These are phyloP conservation scores for Cryptus armator DNA, from an alignment of 2,888 invertebrate species.

Conservation along the genomic window DNA sequence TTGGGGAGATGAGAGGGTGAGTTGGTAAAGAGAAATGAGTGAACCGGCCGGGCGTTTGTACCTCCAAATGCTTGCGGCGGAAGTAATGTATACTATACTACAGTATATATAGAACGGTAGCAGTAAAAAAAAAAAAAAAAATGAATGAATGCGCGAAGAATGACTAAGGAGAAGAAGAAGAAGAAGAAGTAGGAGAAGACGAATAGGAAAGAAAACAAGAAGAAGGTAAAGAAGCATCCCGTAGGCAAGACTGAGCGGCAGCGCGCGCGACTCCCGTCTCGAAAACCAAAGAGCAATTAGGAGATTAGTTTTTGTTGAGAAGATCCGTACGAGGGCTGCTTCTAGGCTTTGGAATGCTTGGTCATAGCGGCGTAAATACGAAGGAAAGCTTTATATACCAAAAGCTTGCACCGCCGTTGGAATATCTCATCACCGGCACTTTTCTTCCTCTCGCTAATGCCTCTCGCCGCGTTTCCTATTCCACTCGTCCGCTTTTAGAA, in stretches of 20 bases:
- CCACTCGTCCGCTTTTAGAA: constrained; percentile 18
- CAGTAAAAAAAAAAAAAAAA: constrained; percentile 52
- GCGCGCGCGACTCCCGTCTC: constrained; percentile 11
- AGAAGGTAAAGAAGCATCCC: constrained; percentile 48
- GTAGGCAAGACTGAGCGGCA: constrained; percentile 17
- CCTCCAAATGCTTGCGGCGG: constrained; percentile 46
- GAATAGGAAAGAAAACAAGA: constrained; percentile 25
- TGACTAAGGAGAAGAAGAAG: not conserved
- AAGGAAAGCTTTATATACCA: constrained; percentile 47
- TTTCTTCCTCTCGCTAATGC: constrained; percentile 27
- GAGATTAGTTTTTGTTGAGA: constrained; percentile 65
- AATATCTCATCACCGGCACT: constrained; percentile 14
- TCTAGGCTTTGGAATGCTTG: constrained; percentile 44
- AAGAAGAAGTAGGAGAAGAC: constrained; percentile 5
- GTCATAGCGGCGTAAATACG: constrained; percentile 27
- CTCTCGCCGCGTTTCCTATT: constrained; percentile 17
- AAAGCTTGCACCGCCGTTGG: constrained; percentile 22
- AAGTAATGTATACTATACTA: constrained; percentile 27
- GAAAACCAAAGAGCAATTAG: constrained; percentile 62
- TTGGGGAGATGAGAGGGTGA: constrained; percentile 35
- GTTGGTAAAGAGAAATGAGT: constrained; percentile 55
- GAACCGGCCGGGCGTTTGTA: constrained; percentile 46
- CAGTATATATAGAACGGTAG: constrained; percentile 10
- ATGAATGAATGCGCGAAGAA: constrained; percentile 25
- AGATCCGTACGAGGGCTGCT: constrained; percentile 44